A percentile compares a stretch with the other conserved stretches of the same genome.
Conservation (phyloP, 1,140 invertebrate genomes). For the Drosophila sucinea region DNA sequence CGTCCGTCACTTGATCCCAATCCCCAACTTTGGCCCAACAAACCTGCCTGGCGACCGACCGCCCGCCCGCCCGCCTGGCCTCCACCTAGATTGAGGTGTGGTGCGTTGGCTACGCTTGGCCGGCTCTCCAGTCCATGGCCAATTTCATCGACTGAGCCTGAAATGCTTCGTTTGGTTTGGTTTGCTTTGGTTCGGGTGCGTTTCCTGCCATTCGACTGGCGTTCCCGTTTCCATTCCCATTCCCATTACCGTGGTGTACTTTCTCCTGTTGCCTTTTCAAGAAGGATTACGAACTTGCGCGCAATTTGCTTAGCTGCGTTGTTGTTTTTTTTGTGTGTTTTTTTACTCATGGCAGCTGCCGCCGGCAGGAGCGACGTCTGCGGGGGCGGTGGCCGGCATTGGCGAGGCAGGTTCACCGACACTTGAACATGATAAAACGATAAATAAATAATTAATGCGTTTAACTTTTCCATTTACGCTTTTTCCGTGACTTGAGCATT, state of each 20-base stretch:
- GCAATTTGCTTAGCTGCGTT: conserved; percentile 72
- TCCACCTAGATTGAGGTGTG: neutral
- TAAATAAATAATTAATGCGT: conserved; percentile 82
- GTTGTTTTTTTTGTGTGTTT: conserved; percentile 33
- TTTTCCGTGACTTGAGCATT: conserved; percentile 82
- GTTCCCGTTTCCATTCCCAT: neutral
- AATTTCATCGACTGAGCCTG: conserved; percentile 43
- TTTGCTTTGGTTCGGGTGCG: conserved; percentile 3
- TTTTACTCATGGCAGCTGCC: conserved; percentile 9
- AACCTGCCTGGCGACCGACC: neutral
- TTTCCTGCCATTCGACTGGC: neutral
- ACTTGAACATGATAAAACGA: conserved; percentile 79
- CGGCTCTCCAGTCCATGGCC: conserved; percentile 27
- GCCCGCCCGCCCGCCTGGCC: neutral
- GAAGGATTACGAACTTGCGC: conserved; percentile 61
- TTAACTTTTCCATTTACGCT: conserved; percentile 82
- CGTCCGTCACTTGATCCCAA: conserved; percentile 47
- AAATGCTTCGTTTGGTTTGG: neutral
- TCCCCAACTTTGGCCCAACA: conserved; percentile 8
- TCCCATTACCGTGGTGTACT: neutral
- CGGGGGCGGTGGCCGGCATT: neutral
- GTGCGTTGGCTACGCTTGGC: conserved; percentile 16
- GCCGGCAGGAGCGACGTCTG: conserved; percentile 1
- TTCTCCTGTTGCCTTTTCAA: conserved; percentile 48
- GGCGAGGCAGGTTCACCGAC: conserved; percentile 70